These are phyloP conservation scores for Hippocampus comes DNA, from an alignment of 2,113 vertebrate genomes.

Conservation along the genomic window DNA sequence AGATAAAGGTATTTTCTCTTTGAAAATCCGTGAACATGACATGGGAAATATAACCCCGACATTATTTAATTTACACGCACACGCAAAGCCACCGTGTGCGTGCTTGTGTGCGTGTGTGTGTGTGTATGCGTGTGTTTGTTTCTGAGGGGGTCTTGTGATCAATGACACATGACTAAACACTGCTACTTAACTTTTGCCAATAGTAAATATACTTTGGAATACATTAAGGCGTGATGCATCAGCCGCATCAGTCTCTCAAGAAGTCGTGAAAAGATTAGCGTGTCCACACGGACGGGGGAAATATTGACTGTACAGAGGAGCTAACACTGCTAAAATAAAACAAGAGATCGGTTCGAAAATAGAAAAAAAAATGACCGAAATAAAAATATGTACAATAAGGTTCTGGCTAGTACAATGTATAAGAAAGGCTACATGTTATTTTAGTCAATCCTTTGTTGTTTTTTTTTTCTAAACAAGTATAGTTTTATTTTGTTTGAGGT, in stretches of 20 bases:
- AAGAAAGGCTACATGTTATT: too few species aligned
- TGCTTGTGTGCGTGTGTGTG: constrained; percentile 14
- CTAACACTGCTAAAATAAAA: background rate
- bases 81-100: constrained; percentile 37
- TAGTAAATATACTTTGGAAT: constrained; percentile 80
- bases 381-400: too few species aligned
- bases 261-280: constrained; percentile 71
- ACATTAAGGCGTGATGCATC: constrained; percentile 72
- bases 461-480: too few species aligned
- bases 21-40: background rate
- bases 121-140: constrained; percentile 25
- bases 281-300: constrained; percentile 55
- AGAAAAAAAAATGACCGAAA: background rate
- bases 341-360: background rate
- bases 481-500: background rate
- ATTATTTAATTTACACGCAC: constrained; percentile 18
- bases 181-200: constrained; percentile 77
- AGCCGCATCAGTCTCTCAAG: constrained; percentile 66
- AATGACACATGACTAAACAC: constrained; percentile 75
- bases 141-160: constrained; percentile 57
- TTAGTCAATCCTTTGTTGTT: too few species aligned
- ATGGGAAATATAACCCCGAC: background rate
- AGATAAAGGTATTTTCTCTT: background rate
- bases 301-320: constrained; percentile 1
- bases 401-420: background rate